A percentile compares a stretch with the other conserved stretches of the same genome.
These are phyloP conservation scores for Trachelus troglodyta DNA, from an alignment of 2,888 invertebrate genomes.

Conservation along the genomic window DNA sequence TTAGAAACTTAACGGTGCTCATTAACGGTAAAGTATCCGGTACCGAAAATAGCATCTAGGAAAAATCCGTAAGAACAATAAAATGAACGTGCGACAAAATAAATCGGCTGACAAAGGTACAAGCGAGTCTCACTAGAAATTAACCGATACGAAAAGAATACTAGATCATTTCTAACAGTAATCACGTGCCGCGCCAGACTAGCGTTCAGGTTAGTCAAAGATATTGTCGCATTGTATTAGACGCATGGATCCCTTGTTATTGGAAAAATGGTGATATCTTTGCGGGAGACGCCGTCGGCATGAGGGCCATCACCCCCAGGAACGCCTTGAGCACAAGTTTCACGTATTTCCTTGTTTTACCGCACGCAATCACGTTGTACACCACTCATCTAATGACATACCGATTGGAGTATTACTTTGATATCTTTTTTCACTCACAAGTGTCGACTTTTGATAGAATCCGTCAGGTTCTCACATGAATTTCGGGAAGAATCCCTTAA, in stretches of 20 bases:
- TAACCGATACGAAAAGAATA: constrained; percentile 11
- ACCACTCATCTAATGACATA: constrained; percentile 7
- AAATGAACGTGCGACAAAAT: constrained; percentile 43
- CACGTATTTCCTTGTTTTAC: constrained; percentile 45
- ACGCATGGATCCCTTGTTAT: constrained; percentile 30
- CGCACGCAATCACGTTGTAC: constrained; percentile 19
- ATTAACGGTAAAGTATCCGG: constrained; percentile 2
- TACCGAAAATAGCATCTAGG: constrained; percentile 15
- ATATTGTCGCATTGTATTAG: constrained; percentile 28
- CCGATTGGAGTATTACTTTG: not conserved
- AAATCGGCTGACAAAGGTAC: constrained; percentile 37
- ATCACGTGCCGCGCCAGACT: constrained; percentile 52
- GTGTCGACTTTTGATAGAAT: constrained; percentile 30
- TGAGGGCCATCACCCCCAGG: constrained; percentile 60
- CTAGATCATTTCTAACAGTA: constrained; percentile 40
- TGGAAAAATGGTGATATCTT: constrained; percentile 48
- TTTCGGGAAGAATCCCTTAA: constrained; percentile 60
- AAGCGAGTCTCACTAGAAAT: constrained; percentile 26
- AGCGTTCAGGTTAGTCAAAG: constrained; percentile 52
- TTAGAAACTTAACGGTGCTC: constrained; percentile 22
- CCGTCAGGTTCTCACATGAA: constrained; percentile 50
- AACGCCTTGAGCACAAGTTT: constrained; percentile 56
- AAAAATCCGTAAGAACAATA: constrained; percentile 35
- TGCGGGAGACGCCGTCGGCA: constrained; percentile 56
- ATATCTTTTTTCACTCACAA: constrained; percentile 45